Evolutionary conservation across 2,797 vertebrate species (phyloP).

Genomic region (Chromobotia macracanthus): DNA sequence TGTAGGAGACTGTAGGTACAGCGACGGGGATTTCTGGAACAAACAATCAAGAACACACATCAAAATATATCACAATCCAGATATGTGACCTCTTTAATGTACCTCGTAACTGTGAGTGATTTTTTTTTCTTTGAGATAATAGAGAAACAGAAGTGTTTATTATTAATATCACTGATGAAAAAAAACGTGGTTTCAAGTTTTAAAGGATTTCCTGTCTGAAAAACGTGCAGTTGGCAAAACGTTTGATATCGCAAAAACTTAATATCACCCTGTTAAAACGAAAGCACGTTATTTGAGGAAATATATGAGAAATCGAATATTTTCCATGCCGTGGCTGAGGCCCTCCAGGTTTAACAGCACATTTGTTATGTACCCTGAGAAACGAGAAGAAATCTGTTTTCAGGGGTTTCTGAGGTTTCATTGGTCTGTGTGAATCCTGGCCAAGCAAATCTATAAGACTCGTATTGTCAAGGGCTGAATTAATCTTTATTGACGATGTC

Average conservation of each 20-base stretch:
- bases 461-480: constrained; percentile 58
- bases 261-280: constrained; percentile 65
- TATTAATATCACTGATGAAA: constrained; percentile 49
- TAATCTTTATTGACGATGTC: constrained; percentile 60
- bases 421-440: constrained; percentile 52
- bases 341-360: constrained; percentile 64
- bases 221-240: constrained; percentile 63
- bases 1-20: constrained; percentile 86
- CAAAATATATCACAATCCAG: too few species aligned
- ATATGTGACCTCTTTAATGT: too few species aligned
- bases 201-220: constrained; percentile 56
- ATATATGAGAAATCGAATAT: constrained; percentile 64
- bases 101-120: neutral
- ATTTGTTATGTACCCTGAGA: constrained; percentile 60
- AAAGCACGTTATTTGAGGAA: constrained; percentile 65
- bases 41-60: constrained; percentile 43
- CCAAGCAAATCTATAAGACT: constrained; percentile 60
- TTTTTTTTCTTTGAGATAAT: too few species aligned
- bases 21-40: constrained; percentile 89
- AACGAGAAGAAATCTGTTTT: constrained; percentile 63
- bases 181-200: constrained; percentile 48
- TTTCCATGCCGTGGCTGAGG: constrained; percentile 48
- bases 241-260: constrained; percentile 60
- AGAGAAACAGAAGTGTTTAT: too few species aligned
- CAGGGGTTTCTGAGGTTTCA: constrained; percentile 60